Evolutionary conservation across 1,140 invertebrate species (phyloP).

Genomic region (Temnothorax nylanderi): DNA sequence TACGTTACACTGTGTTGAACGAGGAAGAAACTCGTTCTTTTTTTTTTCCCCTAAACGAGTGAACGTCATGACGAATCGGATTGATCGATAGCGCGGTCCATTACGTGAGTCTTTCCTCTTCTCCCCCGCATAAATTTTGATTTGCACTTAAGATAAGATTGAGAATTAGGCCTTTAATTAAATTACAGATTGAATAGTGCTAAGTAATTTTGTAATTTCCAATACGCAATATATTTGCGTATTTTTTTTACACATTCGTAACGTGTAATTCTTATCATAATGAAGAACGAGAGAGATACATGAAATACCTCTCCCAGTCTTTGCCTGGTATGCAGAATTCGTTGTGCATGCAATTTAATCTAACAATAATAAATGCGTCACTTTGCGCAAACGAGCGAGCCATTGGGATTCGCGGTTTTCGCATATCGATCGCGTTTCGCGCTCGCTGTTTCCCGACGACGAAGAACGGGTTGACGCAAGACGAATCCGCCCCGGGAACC

Average conservation of each 20-base stretch:
- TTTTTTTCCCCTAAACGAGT: neutral
- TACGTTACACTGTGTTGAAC: neutral
- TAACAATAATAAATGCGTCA: slow-evolving; percentile 38
- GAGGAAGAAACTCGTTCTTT: neutral
- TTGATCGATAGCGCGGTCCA: neutral
- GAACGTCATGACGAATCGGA: neutral
- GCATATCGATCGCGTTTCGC: slow-evolving; percentile 34
- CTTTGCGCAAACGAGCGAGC: slow-evolving; percentile 36
- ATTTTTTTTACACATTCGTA: neutral
- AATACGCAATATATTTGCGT: neutral
- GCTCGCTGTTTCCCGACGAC: neutral
- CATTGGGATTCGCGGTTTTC: slow-evolving; percentile 39
- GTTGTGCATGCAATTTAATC: neutral
- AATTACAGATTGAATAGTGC: neutral
- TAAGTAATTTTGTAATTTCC: neutral
- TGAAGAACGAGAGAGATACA: neutral
- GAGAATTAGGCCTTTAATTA: neutral
- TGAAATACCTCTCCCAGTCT: neutral
- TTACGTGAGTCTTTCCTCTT: neutral
- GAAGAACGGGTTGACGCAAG: slow-evolving; percentile 14
- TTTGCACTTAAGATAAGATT: neutral
- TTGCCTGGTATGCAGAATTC: too few relatives aligned
- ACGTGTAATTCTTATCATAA: neutral
- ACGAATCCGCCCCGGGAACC: slow-evolving; percentile 55
- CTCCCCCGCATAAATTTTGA: neutral